A percentile compares a stretch with the other conserved stretches of the same genome.
Conservation (phyloP, 2,797 vertebrate genomes). For the Cyprinodon diabolis region DNA sequence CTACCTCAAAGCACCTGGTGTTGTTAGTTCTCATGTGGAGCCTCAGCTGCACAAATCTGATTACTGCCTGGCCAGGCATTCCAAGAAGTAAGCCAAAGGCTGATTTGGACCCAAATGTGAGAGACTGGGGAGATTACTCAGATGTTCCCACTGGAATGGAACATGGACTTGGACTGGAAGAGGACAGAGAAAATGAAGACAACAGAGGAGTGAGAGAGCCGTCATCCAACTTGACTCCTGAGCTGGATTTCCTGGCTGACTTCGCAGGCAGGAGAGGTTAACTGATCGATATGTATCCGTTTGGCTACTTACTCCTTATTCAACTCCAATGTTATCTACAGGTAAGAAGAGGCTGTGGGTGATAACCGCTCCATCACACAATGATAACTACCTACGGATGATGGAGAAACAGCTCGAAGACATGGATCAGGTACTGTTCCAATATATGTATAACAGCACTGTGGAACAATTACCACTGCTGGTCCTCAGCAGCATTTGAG, state of each 20-base stretch:
- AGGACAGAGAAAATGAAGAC: slow-evolving; percentile 36
- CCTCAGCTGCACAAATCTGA: slow-evolving; percentile 42
- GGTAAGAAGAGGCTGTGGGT: slow-evolving; percentile 84
- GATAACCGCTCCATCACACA: slow-evolving; percentile 78
- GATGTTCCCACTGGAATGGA: slow-evolving; percentile 54
- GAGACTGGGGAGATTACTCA: slow-evolving; percentile 73
- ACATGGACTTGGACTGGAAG: slow-evolving; percentile 52
- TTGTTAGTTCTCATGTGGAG: slow-evolving; percentile 69
- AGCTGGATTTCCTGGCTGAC: slow-evolving; percentile 77
- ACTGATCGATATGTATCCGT: background rate
- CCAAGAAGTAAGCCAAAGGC: slow-evolving; percentile 58
- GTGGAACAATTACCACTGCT: background rate
- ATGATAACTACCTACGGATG: slow-evolving; percentile 81
- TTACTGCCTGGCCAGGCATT: slow-evolving; percentile 36
- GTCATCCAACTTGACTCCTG: slow-evolving; percentile 48
- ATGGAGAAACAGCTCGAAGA: slow-evolving; percentile 85
- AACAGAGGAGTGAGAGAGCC: slow-evolving; percentile 34
- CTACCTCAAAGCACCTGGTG: slow-evolving; percentile 44
- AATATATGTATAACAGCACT: background rate
- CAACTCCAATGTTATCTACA: background rate
- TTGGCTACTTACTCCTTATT: background rate
- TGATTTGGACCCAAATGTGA: slow-evolving; percentile 67
- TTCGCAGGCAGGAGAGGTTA: slow-evolving; percentile 71
- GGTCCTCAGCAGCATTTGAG: background rate
- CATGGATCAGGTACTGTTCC: slow-evolving; percentile 65